Conservation (phyloP, 2,797 vertebrate species). For the Rallus crepitans region DNA sequence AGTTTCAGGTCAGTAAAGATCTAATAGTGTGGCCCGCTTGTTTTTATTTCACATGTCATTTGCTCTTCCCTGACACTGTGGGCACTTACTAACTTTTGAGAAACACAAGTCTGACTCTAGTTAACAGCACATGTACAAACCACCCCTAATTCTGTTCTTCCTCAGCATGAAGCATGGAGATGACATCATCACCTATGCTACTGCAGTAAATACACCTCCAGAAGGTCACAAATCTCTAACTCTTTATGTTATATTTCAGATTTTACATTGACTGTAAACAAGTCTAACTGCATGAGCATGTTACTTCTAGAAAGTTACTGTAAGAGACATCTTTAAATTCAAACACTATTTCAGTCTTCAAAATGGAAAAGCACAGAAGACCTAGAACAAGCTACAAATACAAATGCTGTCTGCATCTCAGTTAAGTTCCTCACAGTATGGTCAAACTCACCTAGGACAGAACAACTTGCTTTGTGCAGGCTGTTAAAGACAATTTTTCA, state of each 20-base stretch:
- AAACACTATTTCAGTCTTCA: neutral
- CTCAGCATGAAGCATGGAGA: neutral
- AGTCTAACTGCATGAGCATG: neutral
- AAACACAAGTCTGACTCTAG: neutral
- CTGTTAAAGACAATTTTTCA: neutral
- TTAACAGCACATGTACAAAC: neutral
- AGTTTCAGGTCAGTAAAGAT: neutral
- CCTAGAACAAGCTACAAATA: neutral
- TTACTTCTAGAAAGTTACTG: neutral
- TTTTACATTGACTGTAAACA: neutral
- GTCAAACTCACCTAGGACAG: neutral
- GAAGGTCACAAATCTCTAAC: neutral
- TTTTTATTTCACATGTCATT: neutral
- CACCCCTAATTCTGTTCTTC: neutral
- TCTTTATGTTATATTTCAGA: neutral
- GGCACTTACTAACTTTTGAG: neutral
- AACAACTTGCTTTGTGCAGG: neutral
- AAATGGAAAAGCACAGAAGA: neutral
- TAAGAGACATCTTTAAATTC: neutral
- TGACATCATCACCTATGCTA: neutral
- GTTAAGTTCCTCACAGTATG: neutral
- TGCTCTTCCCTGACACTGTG: neutral
- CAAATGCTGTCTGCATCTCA: rapidly evolving
- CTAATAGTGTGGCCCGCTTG: neutral
- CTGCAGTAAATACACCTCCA: neutral